A percentile compares a stretch with the other conserved stretches of the same genome.
phyloP scores from a whole-genome alignment of 2,113 vertebrate species.

The Tricholaema leucomelas region DNA sequence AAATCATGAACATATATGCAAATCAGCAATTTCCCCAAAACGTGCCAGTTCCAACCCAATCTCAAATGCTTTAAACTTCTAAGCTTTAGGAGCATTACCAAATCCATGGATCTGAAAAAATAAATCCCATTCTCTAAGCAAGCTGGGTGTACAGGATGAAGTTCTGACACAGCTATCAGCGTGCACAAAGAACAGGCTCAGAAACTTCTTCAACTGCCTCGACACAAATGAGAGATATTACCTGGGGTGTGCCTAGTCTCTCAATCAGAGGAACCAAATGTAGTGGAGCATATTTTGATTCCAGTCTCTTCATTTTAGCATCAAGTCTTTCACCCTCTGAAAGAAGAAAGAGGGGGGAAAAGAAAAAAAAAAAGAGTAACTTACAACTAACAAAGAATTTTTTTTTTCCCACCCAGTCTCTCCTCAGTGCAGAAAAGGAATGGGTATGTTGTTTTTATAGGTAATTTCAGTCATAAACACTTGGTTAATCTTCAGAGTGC shows the following conservation, averaged over 20 bases:
- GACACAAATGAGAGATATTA: constrained; percentile 26
- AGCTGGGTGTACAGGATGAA: not conserved
- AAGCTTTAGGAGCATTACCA: not conserved
- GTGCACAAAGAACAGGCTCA: not conserved
- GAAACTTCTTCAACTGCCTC: not conserved
- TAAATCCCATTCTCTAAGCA: not conserved
- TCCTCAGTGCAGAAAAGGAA: not conserved
- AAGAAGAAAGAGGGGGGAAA: not conserved
- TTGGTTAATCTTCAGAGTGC: not conserved
- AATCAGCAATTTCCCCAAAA: not conserved
- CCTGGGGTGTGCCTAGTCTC: constrained; percentile 88
- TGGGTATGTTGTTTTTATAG: not conserved
- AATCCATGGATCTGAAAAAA: not conserved
- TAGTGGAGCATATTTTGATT: constrained; percentile 86
- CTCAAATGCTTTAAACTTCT: not conserved
- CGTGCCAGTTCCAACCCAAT: rapidly evolving
- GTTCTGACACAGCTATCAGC: not conserved
- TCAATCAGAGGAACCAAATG: constrained; percentile 89
- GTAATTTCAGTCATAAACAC: not conserved
- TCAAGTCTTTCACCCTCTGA: constrained; percentile 89
- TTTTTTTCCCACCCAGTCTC: not conserved
- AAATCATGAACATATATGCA: not conserved
- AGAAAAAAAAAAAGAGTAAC: not conserved
- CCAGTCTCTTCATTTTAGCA: constrained; percentile 90
- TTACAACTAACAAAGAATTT: not conserved